phyloP scores from a whole-genome alignment of 2,888 invertebrate species.

The Hirtodrosophila duncani region DNA sequence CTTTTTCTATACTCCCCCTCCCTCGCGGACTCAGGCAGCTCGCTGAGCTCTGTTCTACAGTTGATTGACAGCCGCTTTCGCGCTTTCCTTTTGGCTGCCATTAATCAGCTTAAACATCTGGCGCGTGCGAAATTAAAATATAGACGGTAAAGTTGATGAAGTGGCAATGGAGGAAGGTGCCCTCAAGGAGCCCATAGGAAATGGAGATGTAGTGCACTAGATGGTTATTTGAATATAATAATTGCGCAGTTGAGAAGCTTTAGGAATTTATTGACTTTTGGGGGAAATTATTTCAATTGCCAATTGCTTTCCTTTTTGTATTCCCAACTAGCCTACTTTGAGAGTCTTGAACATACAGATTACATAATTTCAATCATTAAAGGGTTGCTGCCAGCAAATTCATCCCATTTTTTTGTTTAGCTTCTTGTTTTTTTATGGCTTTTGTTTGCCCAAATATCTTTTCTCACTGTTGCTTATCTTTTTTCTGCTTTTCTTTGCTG shows the following conservation, averaged over 20 bases:
- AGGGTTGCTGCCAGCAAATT: too few species aligned
- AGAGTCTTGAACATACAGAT: too few species aligned
- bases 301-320: too few species aligned
- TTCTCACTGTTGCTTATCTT: neutral
- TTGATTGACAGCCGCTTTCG: conserved; percentile 57
- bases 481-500: too few species aligned
- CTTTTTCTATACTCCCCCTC: conserved; percentile 21
- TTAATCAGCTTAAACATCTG: conserved; percentile 61
- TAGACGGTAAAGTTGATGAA: conserved; percentile 33
- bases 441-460: too few species aligned
- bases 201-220: neutral
- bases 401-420: neutral
- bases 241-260: too few species aligned
- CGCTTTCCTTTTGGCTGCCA: conserved; percentile 46
- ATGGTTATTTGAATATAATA: too few species aligned
- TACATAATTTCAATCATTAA: too few species aligned
- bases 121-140: conserved; percentile 61
- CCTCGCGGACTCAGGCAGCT: neutral
- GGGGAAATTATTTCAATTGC: too few species aligned
- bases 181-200: conserved; percentile 26
- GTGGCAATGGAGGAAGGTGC: too few species aligned
- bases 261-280: too few species aligned
- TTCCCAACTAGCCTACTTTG: too few species aligned
- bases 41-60: conserved; percentile 21
- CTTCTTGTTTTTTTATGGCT: conserved; percentile 4